Evolutionary conservation across 2,888 invertebrate genomes (phyloP).

Genomic region (Lasius platythorax): DNA sequence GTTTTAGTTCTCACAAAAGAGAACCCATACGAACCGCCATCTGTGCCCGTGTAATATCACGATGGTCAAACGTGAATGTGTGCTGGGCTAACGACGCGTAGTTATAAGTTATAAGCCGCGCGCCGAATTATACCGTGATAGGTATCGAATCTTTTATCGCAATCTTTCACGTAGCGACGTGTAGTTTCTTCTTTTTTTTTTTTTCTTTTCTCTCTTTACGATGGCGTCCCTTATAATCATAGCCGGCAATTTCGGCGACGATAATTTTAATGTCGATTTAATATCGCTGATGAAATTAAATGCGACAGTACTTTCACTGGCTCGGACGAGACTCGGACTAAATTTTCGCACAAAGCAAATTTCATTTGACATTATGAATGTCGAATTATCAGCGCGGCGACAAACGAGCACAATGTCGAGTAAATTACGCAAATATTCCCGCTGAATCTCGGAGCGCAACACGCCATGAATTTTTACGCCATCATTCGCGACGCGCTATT

Average conservation of each 20-base stretch:
- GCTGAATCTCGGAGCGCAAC: slow-evolving; percentile 43
- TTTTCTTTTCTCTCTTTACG: not conserved
- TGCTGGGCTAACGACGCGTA: slow-evolving; percentile 51
- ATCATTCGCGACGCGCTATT: slow-evolving; percentile 27
- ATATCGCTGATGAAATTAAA: slow-evolving; percentile 39
- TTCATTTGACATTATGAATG: slow-evolving; percentile 64
- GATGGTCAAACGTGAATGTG: slow-evolving; percentile 57
- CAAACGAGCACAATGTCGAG: slow-evolving; percentile 65
- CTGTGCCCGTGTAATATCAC: slow-evolving; percentile 57
- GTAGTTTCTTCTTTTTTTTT: not conserved
- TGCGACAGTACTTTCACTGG: slow-evolving; percentile 35
- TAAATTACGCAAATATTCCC: slow-evolving; percentile 70
- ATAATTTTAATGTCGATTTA: slow-evolving; percentile 44
- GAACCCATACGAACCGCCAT: slow-evolving; percentile 20
- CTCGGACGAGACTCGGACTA: slow-evolving; percentile 15
- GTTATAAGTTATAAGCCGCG: slow-evolving; percentile 51
- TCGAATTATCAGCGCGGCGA: slow-evolving; percentile 64
- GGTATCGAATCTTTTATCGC: slow-evolving; percentile 36
- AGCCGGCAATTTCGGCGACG: slow-evolving; percentile 12
- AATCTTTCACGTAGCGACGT: slow-evolving; percentile 9
- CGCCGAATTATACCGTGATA: slow-evolving; percentile 44
- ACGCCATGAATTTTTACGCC: slow-evolving; percentile 24
- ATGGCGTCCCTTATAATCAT: slow-evolving; percentile 18
- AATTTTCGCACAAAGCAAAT: slow-evolving; percentile 48
- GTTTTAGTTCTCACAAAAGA: slow-evolving; percentile 70